Conservation (phyloP, 1,140 invertebrate species). For the Sipha flava region DNA sequence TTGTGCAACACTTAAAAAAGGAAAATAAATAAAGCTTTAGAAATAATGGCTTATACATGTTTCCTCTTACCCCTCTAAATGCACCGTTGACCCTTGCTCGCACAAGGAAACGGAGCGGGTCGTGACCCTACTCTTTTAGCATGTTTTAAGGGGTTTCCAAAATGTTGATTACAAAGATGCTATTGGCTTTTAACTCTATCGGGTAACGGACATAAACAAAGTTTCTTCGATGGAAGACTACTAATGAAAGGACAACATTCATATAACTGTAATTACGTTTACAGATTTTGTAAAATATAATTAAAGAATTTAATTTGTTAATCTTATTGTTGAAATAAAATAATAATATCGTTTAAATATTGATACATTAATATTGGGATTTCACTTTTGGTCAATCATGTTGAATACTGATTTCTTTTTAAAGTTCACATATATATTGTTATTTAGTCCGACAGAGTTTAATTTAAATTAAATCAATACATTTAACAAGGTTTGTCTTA, state of each 20-base stretch:
- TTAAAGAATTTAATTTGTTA: too few relatives aligned
- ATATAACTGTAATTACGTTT: too few relatives aligned
- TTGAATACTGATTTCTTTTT: background rate
- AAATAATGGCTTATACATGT: constrained; percentile 32
- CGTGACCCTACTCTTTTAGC: background rate
- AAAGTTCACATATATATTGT: background rate
- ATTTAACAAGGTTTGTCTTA: background rate
- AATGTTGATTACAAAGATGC: background rate
- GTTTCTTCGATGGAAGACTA: background rate
- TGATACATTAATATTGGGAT: too few relatives aligned
- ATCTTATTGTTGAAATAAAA: too few relatives aligned
- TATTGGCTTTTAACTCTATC: background rate
- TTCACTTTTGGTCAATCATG: too few relatives aligned
- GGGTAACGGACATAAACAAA: background rate
- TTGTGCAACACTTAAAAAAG: constrained; percentile 20
- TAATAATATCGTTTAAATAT: too few relatives aligned
- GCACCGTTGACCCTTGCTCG: constrained; percentile 5
- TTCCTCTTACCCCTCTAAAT: constrained; percentile 17
- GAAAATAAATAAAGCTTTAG: constrained; percentile 26
- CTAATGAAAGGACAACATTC: too few relatives aligned
- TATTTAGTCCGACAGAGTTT: background rate
- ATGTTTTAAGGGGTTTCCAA: constrained; percentile 8
- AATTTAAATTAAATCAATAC: background rate
- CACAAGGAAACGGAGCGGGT: background rate
- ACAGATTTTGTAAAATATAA: too few relatives aligned